Conservation (phyloP, 2,888 invertebrate genomes). For the Ophonus ardosiacus region DNA sequence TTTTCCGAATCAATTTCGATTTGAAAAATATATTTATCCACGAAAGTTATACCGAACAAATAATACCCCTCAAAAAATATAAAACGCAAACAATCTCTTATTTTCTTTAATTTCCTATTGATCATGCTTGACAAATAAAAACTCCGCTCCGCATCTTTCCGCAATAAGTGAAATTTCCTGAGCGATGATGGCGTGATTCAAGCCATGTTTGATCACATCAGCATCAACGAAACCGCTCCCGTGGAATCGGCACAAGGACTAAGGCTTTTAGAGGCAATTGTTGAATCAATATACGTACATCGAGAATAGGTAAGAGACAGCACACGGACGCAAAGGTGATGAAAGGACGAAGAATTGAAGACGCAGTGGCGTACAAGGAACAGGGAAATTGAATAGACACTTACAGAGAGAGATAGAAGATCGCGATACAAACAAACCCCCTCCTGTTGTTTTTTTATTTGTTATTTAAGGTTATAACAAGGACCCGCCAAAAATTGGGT, state of each 20-base stretch:
- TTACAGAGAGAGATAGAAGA: no score
- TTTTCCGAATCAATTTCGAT: background rate
- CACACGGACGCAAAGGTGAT: conserved; percentile 1
- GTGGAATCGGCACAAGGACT: background rate
- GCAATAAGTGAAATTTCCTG: background rate
- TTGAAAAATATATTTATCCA: background rate
- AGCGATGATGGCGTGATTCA: background rate
- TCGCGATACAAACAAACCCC: no score
- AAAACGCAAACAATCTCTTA: background rate
- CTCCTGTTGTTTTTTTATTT: no score
- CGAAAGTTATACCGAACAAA: background rate
- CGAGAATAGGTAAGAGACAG: conserved; percentile 43
- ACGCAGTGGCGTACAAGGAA: conserved; percentile 2
- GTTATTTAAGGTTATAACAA: no score
- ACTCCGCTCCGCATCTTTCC: background rate
- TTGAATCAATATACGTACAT: conserved; percentile 50
- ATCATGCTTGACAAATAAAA: background rate
- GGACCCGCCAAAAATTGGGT: no score
- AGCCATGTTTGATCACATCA: background rate
- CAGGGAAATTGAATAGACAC: no score
- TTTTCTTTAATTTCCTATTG: background rate
- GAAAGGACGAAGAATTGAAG: conserved; percentile 17
- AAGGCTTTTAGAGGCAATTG: conserved; percentile 46
- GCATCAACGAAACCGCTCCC: background rate
- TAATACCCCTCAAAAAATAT: background rate